These are phyloP conservation scores for Tachina lurida DNA, from an alignment of 2,888 invertebrate species.

Conservation along the genomic window DNA sequence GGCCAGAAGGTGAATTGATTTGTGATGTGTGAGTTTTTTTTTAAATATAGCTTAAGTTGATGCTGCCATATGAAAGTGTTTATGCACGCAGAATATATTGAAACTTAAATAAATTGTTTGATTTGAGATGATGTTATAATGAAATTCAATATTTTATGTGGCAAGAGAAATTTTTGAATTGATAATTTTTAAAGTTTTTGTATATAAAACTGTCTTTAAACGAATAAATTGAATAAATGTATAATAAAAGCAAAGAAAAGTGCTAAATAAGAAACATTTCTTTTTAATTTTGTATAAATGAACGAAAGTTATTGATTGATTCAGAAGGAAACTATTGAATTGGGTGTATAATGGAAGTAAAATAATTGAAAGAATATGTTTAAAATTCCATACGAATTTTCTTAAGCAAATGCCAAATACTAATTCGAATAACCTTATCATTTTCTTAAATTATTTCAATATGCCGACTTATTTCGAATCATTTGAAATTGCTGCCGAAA, in stretches of 20 bases:
- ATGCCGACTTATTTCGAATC: too few species aligned
- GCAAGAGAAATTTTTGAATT: background rate
- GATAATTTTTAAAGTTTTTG: background rate
- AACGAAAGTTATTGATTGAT: background rate
- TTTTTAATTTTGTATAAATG: background rate
- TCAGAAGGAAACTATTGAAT: background rate
- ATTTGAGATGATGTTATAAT: slow-evolving; percentile 51
- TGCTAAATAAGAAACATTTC: background rate
- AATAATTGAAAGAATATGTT: background rate
- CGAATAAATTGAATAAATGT: background rate
- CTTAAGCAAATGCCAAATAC: too few species aligned
- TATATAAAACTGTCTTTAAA: background rate
- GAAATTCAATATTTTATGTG: background rate
- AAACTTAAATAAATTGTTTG: slow-evolving; percentile 48
- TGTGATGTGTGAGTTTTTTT: slow-evolving; percentile 42
- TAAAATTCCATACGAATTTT: too few species aligned
- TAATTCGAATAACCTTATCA: too few species aligned
- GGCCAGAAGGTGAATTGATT: slow-evolving; percentile 43
- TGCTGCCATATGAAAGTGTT: slow-evolving; percentile 3
- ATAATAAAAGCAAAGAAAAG: background rate
- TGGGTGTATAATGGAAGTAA: background rate
- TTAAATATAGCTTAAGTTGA: slow-evolving; percentile 43
- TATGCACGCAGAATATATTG: background rate
- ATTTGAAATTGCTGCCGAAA: too few species aligned
- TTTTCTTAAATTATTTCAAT: too few species aligned